Conservation (phyloP, 2,888 invertebrate genomes). For the Pemphredon lugubris region DNA sequence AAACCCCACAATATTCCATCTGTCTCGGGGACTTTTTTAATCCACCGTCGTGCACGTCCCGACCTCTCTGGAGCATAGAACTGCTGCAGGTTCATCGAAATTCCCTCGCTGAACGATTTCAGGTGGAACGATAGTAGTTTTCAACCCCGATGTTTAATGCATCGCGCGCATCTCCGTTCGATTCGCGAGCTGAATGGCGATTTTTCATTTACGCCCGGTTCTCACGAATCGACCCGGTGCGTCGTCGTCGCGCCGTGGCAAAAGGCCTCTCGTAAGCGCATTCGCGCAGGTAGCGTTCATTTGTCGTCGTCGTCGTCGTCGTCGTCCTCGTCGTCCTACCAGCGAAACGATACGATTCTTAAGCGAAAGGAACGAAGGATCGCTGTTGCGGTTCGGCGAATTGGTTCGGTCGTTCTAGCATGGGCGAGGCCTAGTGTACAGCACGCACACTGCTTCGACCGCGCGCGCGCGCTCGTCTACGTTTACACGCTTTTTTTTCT, state of each 20-base stretch:
- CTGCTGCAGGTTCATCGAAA: conserved; percentile 40
- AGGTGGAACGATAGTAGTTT: conserved; percentile 44
- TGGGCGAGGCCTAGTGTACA: conserved; percentile 55
- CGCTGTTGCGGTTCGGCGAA: conserved; percentile 61
- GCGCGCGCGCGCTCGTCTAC: neutral
- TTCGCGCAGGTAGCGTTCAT: conserved; percentile 29
- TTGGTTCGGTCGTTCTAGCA: conserved; percentile 52
- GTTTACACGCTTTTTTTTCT: conserved; percentile 43
- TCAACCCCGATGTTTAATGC: conserved; percentile 66
- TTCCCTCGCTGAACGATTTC: conserved; percentile 36
- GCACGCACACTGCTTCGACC: conserved; percentile 23
- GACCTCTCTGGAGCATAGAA: too few relatives aligned
- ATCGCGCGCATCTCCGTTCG: conserved; percentile 47
- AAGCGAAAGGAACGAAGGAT: conserved; percentile 56
- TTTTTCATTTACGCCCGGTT: conserved; percentile 61
- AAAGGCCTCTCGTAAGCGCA: neutral
- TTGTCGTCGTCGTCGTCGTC: conserved; percentile 14
- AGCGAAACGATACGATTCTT: conserved; percentile 41
- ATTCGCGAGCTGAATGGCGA: conserved; percentile 63
- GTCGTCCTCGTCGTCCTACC: conserved; percentile 24
- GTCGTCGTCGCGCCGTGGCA: neutral
- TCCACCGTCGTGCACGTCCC: too few relatives aligned
- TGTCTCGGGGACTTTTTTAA: too few relatives aligned
- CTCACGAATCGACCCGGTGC: conserved; percentile 48
- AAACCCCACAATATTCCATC: too few relatives aligned